Evolutionary conservation across 1,140 invertebrate genomes (phyloP), one percentile per base, ranked within the genome.

Genomic region (Hylaeus anthracinus): DNA sequence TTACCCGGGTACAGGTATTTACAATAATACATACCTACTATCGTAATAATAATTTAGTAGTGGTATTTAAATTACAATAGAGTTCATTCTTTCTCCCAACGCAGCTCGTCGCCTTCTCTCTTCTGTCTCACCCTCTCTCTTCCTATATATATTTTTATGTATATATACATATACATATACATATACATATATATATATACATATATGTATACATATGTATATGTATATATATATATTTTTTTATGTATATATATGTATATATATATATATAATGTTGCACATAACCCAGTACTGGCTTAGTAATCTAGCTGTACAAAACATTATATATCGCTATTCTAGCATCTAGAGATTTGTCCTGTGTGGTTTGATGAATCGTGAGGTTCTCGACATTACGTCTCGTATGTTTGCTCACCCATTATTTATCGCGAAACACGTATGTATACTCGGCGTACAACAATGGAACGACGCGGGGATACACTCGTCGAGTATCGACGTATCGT

Each of bases 231-330:
- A 64, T 63, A 12, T 39, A 41, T 63, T 56, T 61, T 5, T 56
- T 10, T 41, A 37, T 6, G 2, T 71, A 10, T 56, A 10, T 51
- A 12, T 61, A 60, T 67, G 39, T 55, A 56, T 66, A 48, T 79
- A 64, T 79, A 66, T 81, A 89, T 89, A 92, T 91, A 92, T 92
- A 92, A 92, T 92, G 92, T 93, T 93, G 92, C 92, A 93, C 92
- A 88, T 92, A 92, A 92, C 92, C 92, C 92, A 93, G 45, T 92
- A 92, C 91, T 93, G 91, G 92, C 91, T 93, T 93, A 93, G 88
- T 92, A 84, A 90, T 89, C 91, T 92, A 92, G 89, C 91, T 92
- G 92, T 93, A 92, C 92, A 93, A 92, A 92, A 93, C 92, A 92
- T 92, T 92, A 92, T 93, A 91, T 92, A 90, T 90, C 87, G 88